These are phyloP conservation scores for Philereme vetulata DNA, from an alignment of 2,888 invertebrate genomes.

Conservation along the genomic window DNA sequence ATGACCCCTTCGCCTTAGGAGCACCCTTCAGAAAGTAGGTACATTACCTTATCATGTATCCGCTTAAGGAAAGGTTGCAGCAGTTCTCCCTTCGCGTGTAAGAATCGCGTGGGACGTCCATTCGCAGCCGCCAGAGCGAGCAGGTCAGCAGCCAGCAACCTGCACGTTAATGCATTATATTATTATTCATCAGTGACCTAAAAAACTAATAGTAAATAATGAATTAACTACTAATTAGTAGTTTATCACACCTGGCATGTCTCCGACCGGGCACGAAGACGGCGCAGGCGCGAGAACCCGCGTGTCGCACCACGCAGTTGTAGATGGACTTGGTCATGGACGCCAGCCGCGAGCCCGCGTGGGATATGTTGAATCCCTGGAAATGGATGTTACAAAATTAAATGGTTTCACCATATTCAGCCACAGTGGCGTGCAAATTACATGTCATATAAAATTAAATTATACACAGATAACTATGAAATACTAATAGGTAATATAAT, in stretches of 20 bases:
- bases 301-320: constrained; percentile 93
- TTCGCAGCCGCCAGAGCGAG: constrained; percentile 97
- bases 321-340: constrained; percentile 99
- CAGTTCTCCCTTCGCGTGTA: constrained; percentile 94
- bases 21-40: too few species aligned
- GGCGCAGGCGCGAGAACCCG: constrained; percentile 92
- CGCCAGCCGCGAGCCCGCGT: constrained; percentile 97
- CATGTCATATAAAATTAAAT: too few species aligned
- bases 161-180: too few species aligned
- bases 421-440: too few species aligned
- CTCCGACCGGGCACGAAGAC: constrained; percentile 95
- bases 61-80: constrained; percentile 94
- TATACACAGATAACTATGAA: too few species aligned
- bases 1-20: too few species aligned
- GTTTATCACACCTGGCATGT: constrained; percentile 85
- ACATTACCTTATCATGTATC: constrained; percentile 91
- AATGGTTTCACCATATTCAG: too few species aligned
- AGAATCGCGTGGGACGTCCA: constrained; percentile 92
- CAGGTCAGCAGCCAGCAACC: constrained; percentile 96
- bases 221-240: too few species aligned
- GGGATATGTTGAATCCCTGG: constrained; percentile 98
- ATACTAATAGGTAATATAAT: too few species aligned
- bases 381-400: too few species aligned
- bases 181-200: too few species aligned
- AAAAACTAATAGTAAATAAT: too few species aligned